Base-by-base conservation (phyloP, 2,113 vertebrate species). In the Argyrosomus japonicus region DNA sequence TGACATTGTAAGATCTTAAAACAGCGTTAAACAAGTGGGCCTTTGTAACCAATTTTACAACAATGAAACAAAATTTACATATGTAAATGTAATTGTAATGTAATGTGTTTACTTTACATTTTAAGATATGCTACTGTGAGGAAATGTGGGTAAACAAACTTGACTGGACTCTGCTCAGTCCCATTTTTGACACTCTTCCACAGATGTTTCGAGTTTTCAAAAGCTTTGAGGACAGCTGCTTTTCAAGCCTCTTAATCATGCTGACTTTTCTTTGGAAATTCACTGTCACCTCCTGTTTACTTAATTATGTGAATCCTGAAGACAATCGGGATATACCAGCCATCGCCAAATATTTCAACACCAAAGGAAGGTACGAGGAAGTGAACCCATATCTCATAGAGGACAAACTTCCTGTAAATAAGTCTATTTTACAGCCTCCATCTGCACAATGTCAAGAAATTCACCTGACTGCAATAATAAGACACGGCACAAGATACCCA, bases 401-500 rank as follows among this genome's bases (percentile, higher is more conserved):
- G 18, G 95, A 96, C 68, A 94, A 96, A 50, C 89, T 96, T 2
- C 86, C 95, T 48, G 94, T 94, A n/a, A 95, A 95, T 53, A 82
- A 69, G 7, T 94, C 94, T 3, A 27, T 92, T 3, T 58, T 94
- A 23, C 90, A 89, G 68, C 87, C 93, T 36, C 95, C 92, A 8
- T 90, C 90, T 21, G 73, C 92, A 4, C 68, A 89, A 54, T 98
- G 98, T 86, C 85, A 72, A 0, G 92, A 94, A 13, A 92, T 97
- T 25, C 96, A 98, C 79, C 87, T 99, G 61, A 96, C 95, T 1
- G 96, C 96, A 7, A 83, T 99, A 29, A 89, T 98, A 84, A 95
- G 97, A 11, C 98, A 99, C 56, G 98, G 97, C 63, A 98, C 97
- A 0, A 95, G 98, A 74, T 97, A 96, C 88, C 98, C 98, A 0